phyloP scores from a whole-genome alignment of 37 sponge, comb jelly and placozoan genomes.

The Aphrocallistes beatrix region DNA sequence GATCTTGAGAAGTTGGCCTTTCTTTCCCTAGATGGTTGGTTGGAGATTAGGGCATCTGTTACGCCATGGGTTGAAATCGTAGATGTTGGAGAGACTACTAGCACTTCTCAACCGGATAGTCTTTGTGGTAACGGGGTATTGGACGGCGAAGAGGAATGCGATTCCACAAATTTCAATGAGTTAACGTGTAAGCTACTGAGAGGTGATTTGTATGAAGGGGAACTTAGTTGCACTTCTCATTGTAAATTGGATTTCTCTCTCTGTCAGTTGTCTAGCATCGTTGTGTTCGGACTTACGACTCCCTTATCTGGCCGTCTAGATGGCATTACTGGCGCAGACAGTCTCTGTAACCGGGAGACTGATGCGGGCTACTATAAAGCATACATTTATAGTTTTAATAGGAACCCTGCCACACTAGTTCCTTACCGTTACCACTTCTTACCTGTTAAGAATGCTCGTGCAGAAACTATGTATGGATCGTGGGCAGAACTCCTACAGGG shows the following conservation, averaged over 20 bases:
- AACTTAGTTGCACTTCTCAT: not conserved
- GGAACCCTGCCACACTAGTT: not conserved
- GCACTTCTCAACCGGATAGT: not conserved
- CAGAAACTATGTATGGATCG: not conserved
- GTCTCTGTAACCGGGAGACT: not conserved
- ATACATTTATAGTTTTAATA: not conserved
- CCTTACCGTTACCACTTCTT: constrained; percentile 5
- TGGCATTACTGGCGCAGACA: not conserved
- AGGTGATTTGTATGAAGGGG: not conserved
- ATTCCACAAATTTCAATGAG: not conserved
- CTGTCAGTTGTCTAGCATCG: not conserved
- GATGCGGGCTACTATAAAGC: not conserved
- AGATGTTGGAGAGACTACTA: not conserved
- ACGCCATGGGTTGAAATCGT: constrained; percentile 13
- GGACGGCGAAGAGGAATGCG: constrained; percentile 6
- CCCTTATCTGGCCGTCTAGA: not conserved
- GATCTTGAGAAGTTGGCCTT: not conserved
- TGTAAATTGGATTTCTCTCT: not conserved
- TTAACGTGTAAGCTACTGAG: not conserved
- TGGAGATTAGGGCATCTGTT: constrained; percentile 3
- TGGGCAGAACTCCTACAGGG: not conserved
- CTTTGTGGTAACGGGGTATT: not conserved
- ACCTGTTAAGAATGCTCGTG: not conserved
- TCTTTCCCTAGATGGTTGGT: constrained; percentile 14
- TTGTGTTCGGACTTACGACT: not conserved